Percentiles rank a stretch among this genome's conserved stretches.
Evolutionary conservation across 2,113 vertebrate genomes (phyloP).

Genomic region (Chiloscyllium plagiosum): DNA sequence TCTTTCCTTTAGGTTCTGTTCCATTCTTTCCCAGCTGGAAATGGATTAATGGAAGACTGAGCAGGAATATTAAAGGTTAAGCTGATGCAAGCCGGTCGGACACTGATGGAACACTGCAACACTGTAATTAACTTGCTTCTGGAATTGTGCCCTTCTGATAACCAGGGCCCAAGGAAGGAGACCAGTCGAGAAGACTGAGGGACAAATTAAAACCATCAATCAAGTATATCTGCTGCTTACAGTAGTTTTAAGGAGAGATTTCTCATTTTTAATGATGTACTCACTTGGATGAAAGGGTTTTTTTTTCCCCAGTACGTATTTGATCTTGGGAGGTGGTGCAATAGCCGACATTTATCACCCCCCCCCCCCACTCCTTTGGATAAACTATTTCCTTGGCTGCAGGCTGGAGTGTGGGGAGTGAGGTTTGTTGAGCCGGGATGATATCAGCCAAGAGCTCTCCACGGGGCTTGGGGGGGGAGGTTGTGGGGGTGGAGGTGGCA

Average conservation of each 20-base stretch:
- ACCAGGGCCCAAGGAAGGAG: not conserved
- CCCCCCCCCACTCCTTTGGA: too few relatives aligned
- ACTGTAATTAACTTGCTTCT: not conserved
- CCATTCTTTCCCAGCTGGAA: not conserved
- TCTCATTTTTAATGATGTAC: not conserved
- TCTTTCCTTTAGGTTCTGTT: not conserved
- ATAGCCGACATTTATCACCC: not conserved
- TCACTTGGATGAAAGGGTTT: not conserved
- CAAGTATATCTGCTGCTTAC: not conserved
- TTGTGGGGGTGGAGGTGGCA: not conserved
- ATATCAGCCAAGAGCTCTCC: too few relatives aligned
- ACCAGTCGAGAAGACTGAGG: not conserved
- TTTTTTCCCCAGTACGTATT: not conserved
- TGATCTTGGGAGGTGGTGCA: not conserved
- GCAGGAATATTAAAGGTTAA: not conserved
- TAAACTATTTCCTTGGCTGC: not conserved
- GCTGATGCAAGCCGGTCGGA: not conserved
- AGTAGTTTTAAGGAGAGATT: not conserved
- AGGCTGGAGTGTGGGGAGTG: not conserved
- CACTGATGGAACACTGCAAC: not conserved
- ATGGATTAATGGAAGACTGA: not conserved
- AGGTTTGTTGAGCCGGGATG: too few relatives aligned
- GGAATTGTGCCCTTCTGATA: not conserved
- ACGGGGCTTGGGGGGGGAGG: too few relatives aligned
- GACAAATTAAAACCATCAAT: conserved; percentile 32